Evolutionary conservation across 2,797 vertebrate species (phyloP).

Genomic region (Phylloscopus collybita): DNA sequence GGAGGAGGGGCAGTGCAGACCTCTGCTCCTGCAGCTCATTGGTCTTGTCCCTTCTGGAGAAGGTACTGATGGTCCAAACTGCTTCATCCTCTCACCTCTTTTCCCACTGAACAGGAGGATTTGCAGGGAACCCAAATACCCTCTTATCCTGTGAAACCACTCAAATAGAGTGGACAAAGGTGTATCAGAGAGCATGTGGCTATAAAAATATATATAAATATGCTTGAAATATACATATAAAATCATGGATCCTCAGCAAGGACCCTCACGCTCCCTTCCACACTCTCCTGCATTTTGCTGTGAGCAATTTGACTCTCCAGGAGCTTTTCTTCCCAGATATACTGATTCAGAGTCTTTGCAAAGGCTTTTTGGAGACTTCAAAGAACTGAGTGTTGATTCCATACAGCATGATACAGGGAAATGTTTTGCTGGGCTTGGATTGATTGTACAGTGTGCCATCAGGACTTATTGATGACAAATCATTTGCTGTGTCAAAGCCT

Average conservation of each 20-base stretch:
- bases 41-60: not conserved
- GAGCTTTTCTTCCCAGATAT: not conserved
- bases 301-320: not conserved
- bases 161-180: not conserved
- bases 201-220: not conserved
- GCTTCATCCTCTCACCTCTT: not conserved
- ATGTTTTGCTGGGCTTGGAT: not conserved
- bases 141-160: not conserved
- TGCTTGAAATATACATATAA: not conserved
- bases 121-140: not conserved
- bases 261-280: accelerated
- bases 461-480: not conserved
- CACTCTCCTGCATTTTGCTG: not conserved
- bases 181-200: not conserved
- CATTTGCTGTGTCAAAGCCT: not conserved
- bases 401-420: accelerated
- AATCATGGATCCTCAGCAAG: not conserved
- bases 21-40: not conserved
- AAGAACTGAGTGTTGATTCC: accelerated
- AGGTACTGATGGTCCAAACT: not conserved
- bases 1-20: accelerated
- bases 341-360: not conserved
- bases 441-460: not conserved
- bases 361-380: not conserved
- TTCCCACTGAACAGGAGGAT: not conserved